These are phyloP conservation scores for Dilophus febrilis DNA, from an alignment of 2,888 invertebrate species.

Conservation along the genomic window DNA sequence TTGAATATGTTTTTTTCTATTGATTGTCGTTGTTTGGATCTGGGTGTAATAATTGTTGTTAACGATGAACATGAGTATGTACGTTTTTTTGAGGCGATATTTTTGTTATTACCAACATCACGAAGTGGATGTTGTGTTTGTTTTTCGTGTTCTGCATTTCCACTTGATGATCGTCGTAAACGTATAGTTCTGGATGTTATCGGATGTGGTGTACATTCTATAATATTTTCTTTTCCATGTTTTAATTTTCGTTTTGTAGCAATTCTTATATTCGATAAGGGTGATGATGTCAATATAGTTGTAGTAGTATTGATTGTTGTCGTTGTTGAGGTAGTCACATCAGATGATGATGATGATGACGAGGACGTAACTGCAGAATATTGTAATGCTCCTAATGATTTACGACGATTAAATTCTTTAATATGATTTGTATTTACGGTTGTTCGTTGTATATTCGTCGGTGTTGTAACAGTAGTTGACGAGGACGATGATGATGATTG, in stretches of 20 bases:
- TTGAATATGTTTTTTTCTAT: not conserved
- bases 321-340: too few species aligned
- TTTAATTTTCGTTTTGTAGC: not conserved
- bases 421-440: too few species aligned
- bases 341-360: too few species aligned
- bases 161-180: not conserved
- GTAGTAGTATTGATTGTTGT: too few species aligned
- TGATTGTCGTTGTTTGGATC: not conserved
- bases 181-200: not conserved
- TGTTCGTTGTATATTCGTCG: too few species aligned
- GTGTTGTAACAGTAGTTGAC: too few species aligned
- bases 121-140: conserved; percentile 3
- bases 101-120: conserved; percentile 8
- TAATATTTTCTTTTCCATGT: conserved; percentile 21
- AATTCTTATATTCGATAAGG: too few species aligned
- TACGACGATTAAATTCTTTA: not conserved
- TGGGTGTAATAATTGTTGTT: not conserved
- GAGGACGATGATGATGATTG: too few species aligned
- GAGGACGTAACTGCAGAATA: too few species aligned
- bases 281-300: too few species aligned
- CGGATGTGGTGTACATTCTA: conserved; percentile 22
- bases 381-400: conserved; percentile 2
- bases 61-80: not conserved
- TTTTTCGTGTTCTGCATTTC: conserved; percentile 2
- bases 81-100: not conserved